phyloP scores from a whole-genome alignment of 2,888 invertebrate species.

The Caenorhabditis zanzibari region DNA sequence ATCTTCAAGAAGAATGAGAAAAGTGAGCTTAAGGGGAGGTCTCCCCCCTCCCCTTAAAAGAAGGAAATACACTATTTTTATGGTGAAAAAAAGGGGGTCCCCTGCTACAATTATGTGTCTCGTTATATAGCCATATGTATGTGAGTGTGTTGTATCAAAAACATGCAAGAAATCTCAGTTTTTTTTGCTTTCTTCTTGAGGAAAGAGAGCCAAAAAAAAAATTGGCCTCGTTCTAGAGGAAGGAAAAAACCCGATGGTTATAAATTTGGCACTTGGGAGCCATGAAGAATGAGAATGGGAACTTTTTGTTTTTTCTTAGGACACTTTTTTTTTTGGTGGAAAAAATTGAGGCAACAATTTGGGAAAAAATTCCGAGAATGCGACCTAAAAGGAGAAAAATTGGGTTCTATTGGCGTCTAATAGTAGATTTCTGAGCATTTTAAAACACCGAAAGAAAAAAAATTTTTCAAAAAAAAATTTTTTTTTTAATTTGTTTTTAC shows the following conservation, averaged over 20 bases:
- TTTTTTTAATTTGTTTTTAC: neutral
- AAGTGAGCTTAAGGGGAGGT: neutral
- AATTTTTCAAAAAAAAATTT: too few relatives aligned
- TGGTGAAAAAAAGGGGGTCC: slow-evolving; percentile 14
- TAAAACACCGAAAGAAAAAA: slow-evolving; percentile 1
- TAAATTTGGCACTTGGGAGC: slow-evolving; percentile 57
- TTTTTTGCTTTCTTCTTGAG: neutral
- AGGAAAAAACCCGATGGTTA: slow-evolving; percentile 23
- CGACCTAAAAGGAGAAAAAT: too few relatives aligned
- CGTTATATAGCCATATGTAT: neutral
- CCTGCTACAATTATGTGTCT: slow-evolving; percentile 48
- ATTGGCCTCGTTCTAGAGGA: slow-evolving; percentile 45
- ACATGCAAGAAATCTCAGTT: slow-evolving; percentile 1
- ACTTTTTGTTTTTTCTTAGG: neutral
- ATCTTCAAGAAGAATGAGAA: too few relatives aligned
- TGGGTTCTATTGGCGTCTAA: neutral
- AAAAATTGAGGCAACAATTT: neutral
- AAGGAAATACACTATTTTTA: slow-evolving; percentile 51
- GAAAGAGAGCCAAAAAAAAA: neutral
- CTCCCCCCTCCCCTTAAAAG: neutral
- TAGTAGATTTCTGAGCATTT: neutral
- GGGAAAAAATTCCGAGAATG: neutral
- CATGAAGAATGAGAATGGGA: slow-evolving; percentile 24
- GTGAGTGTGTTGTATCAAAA: slow-evolving; percentile 13
- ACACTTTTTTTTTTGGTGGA: slow-evolving; percentile 18